phyloP scores from a whole-genome alignment of 2,888 invertebrate species.

The Cantharis lateralis region DNA sequence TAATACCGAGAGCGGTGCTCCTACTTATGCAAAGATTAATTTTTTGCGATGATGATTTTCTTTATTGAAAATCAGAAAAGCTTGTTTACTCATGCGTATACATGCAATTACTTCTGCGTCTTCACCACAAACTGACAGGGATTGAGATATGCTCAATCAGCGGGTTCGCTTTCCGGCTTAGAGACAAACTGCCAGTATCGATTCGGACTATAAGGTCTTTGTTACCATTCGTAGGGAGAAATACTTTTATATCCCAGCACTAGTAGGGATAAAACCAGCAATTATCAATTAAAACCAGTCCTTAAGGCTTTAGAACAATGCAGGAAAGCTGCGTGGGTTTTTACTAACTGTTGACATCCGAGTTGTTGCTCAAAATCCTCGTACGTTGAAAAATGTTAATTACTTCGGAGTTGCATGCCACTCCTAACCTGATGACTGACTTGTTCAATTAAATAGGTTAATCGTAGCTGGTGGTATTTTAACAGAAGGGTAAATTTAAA shows the following conservation, averaged over 20 bases:
- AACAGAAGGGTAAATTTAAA: too few species aligned
- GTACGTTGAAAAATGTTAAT: too few species aligned
- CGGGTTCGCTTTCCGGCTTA: not conserved
- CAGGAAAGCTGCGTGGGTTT: not conserved
- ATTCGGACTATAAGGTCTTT: not conserved
- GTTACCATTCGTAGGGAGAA: not conserved
- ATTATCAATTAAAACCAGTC: not conserved
- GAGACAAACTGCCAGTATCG: not conserved
- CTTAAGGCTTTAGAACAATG: not conserved
- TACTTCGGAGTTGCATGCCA: too few species aligned
- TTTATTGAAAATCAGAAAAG: not conserved
- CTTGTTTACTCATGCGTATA: not conserved
- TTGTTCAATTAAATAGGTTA: not conserved
- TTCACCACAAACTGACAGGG: not conserved
- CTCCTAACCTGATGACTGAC: too few species aligned
- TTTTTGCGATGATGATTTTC: not conserved
- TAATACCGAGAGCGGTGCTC: not conserved
- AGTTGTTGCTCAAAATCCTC: too few species aligned
- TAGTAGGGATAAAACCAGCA: not conserved
- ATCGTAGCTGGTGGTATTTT: too few species aligned
- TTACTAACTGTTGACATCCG: not conserved
- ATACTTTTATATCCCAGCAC: not conserved
- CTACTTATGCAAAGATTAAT: not conserved
- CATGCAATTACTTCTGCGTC: not conserved
- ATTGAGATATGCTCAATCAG: not conserved